These are phyloP conservation scores for Drosophila dunni DNA, from an alignment of 1,140 invertebrate species.

Conservation along the genomic window DNA sequence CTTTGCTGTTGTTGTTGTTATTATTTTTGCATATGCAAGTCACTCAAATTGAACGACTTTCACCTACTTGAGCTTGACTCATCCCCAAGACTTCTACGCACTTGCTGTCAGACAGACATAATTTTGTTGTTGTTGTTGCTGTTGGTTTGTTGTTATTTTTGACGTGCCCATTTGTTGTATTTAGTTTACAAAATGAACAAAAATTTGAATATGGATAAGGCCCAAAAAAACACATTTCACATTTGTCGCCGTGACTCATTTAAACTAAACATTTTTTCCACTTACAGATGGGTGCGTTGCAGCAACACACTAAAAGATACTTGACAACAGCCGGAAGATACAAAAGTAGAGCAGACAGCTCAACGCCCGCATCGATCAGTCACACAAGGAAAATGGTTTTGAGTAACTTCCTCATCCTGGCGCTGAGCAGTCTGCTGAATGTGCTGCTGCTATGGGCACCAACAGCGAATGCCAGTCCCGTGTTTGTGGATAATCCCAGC, in stretches of 20 bases:
- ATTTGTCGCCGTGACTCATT: constrained; percentile 64
- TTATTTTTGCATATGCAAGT: constrained; percentile 78
- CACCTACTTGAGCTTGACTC: constrained; percentile 74
- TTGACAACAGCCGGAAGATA: constrained; percentile 27
- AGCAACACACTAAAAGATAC: constrained; percentile 30
- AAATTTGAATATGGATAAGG: constrained; percentile 54
- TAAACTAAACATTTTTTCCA: constrained; percentile 18
- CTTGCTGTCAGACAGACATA: constrained; percentile 40
- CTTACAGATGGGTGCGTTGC: constrained; percentile 72
- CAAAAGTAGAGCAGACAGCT: constrained; percentile 44
- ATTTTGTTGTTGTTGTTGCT: constrained; percentile 8
- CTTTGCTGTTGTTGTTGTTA: constrained; percentile 17
- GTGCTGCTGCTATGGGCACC: constrained; percentile 28
- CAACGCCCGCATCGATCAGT: constrained; percentile 31
- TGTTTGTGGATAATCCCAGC: constrained; percentile 84
- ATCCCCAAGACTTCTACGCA: constrained; percentile 66
- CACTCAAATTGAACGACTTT: constrained; percentile 71
- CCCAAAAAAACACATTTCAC: constrained; percentile 63
- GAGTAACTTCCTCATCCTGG: constrained; percentile 52
- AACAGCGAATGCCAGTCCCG: constrained; percentile 60
- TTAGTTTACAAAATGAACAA: constrained; percentile 27
- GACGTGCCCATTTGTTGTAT: constrained; percentile 54
- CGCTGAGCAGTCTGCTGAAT: constrained; percentile 57
- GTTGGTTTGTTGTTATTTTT: constrained; percentile 49
- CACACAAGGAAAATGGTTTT: constrained; percentile 27